Evolutionary conservation across 2,888 invertebrate genomes (phyloP).

Genomic region (Sipunculus nudus): DNA sequence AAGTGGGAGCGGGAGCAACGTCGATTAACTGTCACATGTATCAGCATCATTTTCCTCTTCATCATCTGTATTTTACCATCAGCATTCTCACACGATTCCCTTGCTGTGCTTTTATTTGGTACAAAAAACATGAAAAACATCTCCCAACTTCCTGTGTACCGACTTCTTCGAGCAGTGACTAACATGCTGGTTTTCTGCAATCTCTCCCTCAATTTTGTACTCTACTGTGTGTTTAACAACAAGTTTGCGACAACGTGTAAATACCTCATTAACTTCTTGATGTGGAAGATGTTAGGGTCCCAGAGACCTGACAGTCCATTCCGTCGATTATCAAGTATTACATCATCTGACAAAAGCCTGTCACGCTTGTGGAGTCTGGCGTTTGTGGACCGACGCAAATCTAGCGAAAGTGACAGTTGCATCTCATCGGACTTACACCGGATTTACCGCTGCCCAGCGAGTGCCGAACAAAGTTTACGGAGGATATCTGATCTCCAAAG

Average conservation of each 20-base stretch:
- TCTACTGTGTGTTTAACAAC: constrained; percentile 58
- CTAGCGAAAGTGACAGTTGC: too few relatives aligned
- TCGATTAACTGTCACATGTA: constrained; percentile 56
- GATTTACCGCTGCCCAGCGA: too few relatives aligned
- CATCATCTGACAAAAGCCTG: too few relatives aligned
- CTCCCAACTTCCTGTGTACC: constrained; percentile 43
- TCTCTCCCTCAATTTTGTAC: constrained; percentile 58
- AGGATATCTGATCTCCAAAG: too few relatives aligned
- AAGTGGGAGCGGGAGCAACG: constrained; percentile 55
- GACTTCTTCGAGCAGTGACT: constrained; percentile 43
- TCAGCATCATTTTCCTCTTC: constrained; percentile 57
- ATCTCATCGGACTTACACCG: too few relatives aligned
- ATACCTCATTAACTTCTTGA: too few relatives aligned
- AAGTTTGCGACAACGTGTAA: constrained; percentile 33
- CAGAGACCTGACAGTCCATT: neutral
- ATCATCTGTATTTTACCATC: constrained; percentile 58
- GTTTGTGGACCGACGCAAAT: too few relatives aligned
- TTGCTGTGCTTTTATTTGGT: constrained; percentile 52
- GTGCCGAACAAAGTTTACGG: too few relatives aligned
- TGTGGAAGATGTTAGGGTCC: too few relatives aligned
- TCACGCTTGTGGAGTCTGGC: too few relatives aligned
- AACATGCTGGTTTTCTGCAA: constrained; percentile 57
- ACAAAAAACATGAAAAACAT: constrained; percentile 38
- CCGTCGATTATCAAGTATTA: too few relatives aligned
- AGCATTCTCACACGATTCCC: constrained; percentile 53